Conservation (phyloP, 1,140 invertebrate genomes). For the Euura saliciscinereae region DNA sequence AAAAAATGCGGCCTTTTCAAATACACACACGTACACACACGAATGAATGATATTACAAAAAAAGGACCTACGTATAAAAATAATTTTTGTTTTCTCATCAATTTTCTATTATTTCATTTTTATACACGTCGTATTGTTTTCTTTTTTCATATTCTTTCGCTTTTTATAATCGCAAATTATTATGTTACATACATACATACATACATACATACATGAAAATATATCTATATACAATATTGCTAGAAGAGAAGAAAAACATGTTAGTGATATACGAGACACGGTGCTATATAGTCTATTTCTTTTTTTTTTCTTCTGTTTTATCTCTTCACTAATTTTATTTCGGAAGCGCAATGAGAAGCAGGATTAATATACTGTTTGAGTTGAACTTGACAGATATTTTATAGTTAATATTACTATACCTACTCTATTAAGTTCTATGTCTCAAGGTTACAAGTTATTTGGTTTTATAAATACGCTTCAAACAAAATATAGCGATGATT, state of each 20-base stretch:
- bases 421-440: not conserved
- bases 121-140: too few species aligned
- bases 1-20: not conserved
- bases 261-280: slow-evolving; percentile 39
- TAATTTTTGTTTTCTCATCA: too few species aligned
- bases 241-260: too few species aligned
- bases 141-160: too few species aligned
- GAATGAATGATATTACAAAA: not conserved
- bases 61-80: too few species aligned
- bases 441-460: not conserved
- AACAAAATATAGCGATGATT: not conserved
- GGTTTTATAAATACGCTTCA: not conserved
- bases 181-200: too few species aligned
- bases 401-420: not conserved
- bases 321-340: not conserved
- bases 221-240: too few species aligned
- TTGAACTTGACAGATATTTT: not conserved
- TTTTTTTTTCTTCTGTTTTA: slow-evolving; percentile 26
- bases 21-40: not conserved
- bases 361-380: not conserved
- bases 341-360: too few species aligned
- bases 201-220: too few species aligned
- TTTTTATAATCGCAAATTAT: too few species aligned
- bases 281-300: slow-evolving; percentile 40
- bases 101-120: too few species aligned